A percentile compares a stretch with the other conserved stretches of the same genome.
Conservation (phyloP, 2,113 vertebrate genomes). For the Lonchura striata region DNA sequence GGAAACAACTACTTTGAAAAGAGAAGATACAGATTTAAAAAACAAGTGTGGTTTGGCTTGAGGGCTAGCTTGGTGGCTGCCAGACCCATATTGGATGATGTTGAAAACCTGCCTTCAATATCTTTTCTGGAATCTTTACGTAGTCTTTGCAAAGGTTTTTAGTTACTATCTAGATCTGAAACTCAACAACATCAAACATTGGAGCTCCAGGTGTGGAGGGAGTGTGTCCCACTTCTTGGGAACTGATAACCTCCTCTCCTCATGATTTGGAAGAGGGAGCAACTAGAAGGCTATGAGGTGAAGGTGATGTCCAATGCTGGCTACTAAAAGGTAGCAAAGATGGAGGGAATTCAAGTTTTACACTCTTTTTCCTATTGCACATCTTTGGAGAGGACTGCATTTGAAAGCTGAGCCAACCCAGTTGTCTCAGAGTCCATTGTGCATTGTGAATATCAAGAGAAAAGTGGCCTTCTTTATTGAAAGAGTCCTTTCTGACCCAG, state of each 20-base stretch:
- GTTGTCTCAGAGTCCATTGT: background rate
- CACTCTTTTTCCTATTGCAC: background rate
- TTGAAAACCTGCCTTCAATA: background rate
- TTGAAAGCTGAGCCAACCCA: background rate
- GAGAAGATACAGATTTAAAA: background rate
- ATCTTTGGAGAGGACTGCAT: background rate
- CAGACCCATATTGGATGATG: background rate
- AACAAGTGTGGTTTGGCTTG: background rate
- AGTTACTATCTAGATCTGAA: background rate
- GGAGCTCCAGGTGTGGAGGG: background rate
- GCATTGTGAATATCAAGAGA: background rate
- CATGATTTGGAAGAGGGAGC: background rate
- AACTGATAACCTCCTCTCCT: background rate
- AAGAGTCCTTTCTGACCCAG: background rate
- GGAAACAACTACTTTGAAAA: background rate
- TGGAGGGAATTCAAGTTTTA: background rate
- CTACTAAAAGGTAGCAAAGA: background rate
- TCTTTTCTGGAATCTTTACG: background rate
- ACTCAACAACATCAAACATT: background rate
- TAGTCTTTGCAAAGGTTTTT: background rate
- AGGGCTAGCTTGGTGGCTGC: background rate
- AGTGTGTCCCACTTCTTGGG: background rate
- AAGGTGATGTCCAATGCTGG: background rate
- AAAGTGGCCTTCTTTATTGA: background rate
- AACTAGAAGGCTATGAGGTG: background rate